Conservation (phyloP, 1,140 invertebrate genomes). For the Thaumatotibia leucotreta region DNA sequence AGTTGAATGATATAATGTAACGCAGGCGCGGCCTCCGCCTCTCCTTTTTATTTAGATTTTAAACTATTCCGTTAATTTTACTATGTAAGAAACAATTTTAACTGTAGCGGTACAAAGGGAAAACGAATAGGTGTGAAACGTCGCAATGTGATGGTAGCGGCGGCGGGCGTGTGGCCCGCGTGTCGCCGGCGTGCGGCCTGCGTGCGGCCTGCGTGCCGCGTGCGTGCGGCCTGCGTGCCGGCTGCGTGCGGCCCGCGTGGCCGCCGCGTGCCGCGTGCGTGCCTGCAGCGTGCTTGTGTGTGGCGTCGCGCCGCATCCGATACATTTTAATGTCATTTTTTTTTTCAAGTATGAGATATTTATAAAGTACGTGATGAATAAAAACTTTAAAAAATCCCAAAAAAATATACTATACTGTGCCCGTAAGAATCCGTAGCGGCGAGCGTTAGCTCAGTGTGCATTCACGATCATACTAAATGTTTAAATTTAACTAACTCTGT, state of each 20-base stretch:
- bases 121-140: slow-evolving; percentile 52
- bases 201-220: not conserved
- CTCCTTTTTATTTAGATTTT: slow-evolving; percentile 65
- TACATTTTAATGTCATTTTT: slow-evolving; percentile 72
- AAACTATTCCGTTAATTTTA: slow-evolving; percentile 75
- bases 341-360: slow-evolving; percentile 74
- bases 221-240: not conserved
- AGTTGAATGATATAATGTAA: slow-evolving; percentile 60
- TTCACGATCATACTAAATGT: slow-evolving; percentile 51
- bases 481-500: slow-evolving; percentile 66
- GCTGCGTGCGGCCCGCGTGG: not conserved
- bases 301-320: slow-evolving; percentile 38
- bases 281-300: slow-evolving; percentile 36
- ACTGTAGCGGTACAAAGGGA: slow-evolving; percentile 64
- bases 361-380: slow-evolving; percentile 72
- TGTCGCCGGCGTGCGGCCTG: slow-evolving; percentile 8
- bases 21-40: slow-evolving; percentile 31
- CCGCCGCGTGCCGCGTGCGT: slow-evolving; percentile 20
- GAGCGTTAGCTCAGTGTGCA: slow-evolving; percentile 29
- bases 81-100: slow-evolving; percentile 68
- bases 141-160: slow-evolving; percentile 50
- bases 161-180: not conserved
- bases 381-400: slow-evolving; percentile 59
- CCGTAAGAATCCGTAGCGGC: slow-evolving; percentile 12
- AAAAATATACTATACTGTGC: slow-evolving; percentile 46